phyloP scores from a whole-genome alignment of 2,113 vertebrate species.

The Atractosteus spatula region DNA sequence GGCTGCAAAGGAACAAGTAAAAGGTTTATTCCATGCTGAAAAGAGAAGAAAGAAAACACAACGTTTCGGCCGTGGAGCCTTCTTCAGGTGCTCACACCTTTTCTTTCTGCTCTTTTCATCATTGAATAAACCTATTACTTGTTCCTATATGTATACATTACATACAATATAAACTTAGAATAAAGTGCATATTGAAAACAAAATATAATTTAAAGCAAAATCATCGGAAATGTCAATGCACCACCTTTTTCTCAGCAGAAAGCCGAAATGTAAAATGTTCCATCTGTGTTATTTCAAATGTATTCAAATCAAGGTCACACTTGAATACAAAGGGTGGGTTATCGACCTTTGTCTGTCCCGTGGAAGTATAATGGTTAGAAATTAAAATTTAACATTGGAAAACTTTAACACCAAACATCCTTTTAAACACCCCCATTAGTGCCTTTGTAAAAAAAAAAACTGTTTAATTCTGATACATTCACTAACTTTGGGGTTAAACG shows the following conservation, averaged over 20 bases:
- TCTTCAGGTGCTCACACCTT: no score
- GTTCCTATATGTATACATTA: no score
- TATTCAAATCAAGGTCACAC: conserved; percentile 13
- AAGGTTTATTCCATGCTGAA: no score
- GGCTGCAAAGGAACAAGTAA: no score
- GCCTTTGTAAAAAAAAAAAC: conserved; percentile 24
- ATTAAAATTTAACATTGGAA: conserved; percentile 38
- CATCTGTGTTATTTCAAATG: background rate
- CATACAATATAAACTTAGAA: no score
- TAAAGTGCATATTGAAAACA: no score
- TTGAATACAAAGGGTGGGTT: background rate
- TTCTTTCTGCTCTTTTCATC: no score
- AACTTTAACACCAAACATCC: conserved; percentile 32
- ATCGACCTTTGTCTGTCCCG: conserved; percentile 19
- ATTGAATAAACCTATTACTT: no score
- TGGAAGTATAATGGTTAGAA: conserved; percentile 17
- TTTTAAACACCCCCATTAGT: conserved; percentile 39
- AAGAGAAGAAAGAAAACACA: no score
- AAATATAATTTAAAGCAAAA: background rate
- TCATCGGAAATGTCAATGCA: background rate
- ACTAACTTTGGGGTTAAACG: conserved; percentile 50
- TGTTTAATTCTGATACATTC: conserved; percentile 38
- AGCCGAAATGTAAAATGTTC: background rate
- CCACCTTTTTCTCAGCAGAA: background rate
- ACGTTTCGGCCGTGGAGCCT: no score